phyloP scores from a whole-genome alignment of 1,140 invertebrate genomes.

The Drosophila equinoxialis region DNA sequence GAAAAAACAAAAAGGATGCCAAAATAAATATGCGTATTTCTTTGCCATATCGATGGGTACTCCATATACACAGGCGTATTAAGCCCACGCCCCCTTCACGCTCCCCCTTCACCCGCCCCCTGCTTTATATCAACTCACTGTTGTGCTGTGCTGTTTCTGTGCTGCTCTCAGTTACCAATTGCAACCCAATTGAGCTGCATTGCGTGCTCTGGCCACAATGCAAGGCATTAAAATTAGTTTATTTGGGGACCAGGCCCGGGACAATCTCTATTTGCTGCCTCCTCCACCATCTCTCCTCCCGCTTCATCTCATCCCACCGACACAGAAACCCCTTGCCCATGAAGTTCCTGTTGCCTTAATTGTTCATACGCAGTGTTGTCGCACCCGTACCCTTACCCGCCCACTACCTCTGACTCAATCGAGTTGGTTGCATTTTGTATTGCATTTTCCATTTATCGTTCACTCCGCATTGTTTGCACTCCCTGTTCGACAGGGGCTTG shows the following conservation, averaged over 20 bases:
- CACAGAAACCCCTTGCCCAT: neutral
- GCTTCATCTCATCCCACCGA: neutral
- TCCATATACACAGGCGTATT: slow-evolving; percentile 27
- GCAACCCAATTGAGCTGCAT: slow-evolving; percentile 69
- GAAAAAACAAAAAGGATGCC: slow-evolving; percentile 19
- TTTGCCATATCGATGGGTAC: slow-evolving; percentile 20
- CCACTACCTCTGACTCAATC: neutral
- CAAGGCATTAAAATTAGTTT: slow-evolving; percentile 79
- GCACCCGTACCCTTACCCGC: neutral
- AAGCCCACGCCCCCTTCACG: neutral
- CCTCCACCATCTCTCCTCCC: neutral
- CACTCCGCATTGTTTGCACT: slow-evolving; percentile 46
- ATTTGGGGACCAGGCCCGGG: slow-evolving; percentile 61
- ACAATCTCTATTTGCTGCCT: slow-evolving; percentile 44
- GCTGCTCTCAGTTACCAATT: slow-evolving; percentile 41
- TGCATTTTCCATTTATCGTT: slow-evolving; percentile 52
- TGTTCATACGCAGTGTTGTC: slow-evolving; percentile 26
- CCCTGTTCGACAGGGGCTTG: neutral
- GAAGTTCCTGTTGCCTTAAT: slow-evolving; percentile 26
- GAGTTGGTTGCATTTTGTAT: slow-evolving; percentile 24
- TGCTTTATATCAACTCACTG: neutral
- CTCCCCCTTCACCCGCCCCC: neutral
- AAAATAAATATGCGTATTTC: slow-evolving; percentile 55
- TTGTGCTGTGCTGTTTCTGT: neutral
- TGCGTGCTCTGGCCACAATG: slow-evolving; percentile 65